These are phyloP conservation scores for Salvelinus fontinalis DNA, from an alignment of 2,113 vertebrate species.

Conservation along the genomic window DNA sequence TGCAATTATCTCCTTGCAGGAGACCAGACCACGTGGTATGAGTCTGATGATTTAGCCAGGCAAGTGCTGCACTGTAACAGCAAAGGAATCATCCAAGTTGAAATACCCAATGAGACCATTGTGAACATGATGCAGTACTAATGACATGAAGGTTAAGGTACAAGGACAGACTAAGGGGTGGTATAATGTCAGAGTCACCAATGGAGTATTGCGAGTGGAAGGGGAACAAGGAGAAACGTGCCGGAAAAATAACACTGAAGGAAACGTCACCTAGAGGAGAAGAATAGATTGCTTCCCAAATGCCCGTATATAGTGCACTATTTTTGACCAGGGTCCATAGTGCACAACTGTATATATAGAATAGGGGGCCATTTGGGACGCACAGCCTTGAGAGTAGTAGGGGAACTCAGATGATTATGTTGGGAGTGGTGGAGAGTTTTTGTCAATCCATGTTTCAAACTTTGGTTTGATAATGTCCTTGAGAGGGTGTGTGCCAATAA, in stretches of 20 bases:
- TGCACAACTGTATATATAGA: too few species aligned
- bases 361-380: too few species aligned
- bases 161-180: slow-evolving; percentile 24
- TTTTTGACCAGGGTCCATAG: too few species aligned
- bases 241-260: not conserved
- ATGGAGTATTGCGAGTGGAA: too few species aligned
- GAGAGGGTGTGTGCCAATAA: not conserved
- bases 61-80: not conserved
- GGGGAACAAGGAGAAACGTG: too few species aligned
- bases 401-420: not conserved
- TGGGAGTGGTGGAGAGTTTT: not conserved
- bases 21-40: not conserved
- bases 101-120: slow-evolving; percentile 53
- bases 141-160: slow-evolving; percentile 22
- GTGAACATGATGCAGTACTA: slow-evolving; percentile 23
- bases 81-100: slow-evolving; percentile 28
- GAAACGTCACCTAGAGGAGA: not conserved
- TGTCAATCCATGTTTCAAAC: not conserved
- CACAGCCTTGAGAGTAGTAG: not conserved
- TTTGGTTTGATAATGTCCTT: not conserved
- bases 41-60: not conserved
- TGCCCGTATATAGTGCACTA: too few species aligned
- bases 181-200: not conserved
- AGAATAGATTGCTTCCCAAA: too few species aligned
- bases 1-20: slow-evolving; percentile 42